Evolutionary conservation across 2,888 invertebrate genomes (phyloP).

Genomic region (Magallana nippona): DNA sequence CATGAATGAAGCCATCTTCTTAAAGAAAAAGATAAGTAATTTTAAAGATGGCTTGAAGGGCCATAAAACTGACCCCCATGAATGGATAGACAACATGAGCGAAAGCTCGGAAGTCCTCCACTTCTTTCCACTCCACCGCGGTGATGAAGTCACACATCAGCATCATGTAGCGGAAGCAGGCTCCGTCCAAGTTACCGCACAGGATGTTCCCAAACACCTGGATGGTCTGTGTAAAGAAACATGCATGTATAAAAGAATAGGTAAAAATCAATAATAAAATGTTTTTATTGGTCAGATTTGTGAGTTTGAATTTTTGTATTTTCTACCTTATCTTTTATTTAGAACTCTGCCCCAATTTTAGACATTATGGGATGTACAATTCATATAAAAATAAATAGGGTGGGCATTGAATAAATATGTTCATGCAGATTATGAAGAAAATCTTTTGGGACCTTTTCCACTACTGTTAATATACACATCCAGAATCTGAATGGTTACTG

Average conservation of each 20-base stretch:
- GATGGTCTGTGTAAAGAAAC: constrained; percentile 65
- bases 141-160: constrained; percentile 76
- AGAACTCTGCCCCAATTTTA: no score
- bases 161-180: constrained; percentile 76
- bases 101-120: constrained; percentile 77
- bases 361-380: no score
- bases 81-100: constrained; percentile 76
- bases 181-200: constrained; percentile 77
- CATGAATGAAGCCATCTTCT: background rate
- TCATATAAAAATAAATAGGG: no score
- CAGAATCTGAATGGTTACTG: no score
- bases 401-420: no score
- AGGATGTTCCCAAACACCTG: constrained; percentile 75
- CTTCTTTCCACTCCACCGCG: constrained; percentile 74
- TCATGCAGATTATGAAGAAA: no score
- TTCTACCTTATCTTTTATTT: background rate
- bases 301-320: no score
- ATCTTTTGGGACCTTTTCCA: no score
- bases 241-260: background rate
- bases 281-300: background rate
- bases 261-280: background rate
- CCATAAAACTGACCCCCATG: constrained; percentile 72
- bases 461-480: no score
- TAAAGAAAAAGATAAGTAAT: background rate
- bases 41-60: background rate